Evolutionary conservation across 2,113 vertebrate species (phyloP).

Genomic region (Eurypyga helias): DNA sequence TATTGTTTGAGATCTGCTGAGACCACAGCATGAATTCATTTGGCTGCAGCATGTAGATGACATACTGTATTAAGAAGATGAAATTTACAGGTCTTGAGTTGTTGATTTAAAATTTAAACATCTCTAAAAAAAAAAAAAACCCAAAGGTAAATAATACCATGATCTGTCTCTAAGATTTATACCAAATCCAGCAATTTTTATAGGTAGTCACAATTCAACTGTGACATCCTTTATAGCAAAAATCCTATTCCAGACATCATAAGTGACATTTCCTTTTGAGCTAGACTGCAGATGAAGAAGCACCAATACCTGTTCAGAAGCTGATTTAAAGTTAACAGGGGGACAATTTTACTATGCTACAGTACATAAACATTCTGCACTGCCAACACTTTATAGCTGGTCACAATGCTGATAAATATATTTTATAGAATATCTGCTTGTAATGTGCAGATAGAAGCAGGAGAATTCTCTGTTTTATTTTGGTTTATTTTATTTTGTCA

Average conservation of each 20-base stretch:
- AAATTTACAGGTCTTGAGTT: neutral
- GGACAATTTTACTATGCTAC: constrained; percentile 17
- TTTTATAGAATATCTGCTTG: neutral
- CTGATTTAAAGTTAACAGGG: constrained; percentile 49
- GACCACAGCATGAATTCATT: neutral
- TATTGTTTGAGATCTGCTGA: neutral
- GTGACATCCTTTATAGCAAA: neutral
- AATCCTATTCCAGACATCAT: neutral
- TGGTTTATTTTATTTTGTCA: constrained; percentile 39
- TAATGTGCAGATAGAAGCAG: neutral
- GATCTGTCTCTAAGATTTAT: neutral
- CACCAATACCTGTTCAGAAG: neutral
- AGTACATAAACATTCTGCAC: neutral
- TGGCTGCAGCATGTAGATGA: neutral
- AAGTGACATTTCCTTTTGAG: neutral
- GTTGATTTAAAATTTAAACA: neutral
- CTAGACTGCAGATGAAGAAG: neutral
- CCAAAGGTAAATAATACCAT: neutral
- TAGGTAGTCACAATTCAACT: neutral
- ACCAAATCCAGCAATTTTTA: neutral
- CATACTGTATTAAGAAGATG: neutral
- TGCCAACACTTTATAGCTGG: neutral
- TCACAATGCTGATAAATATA: constrained; percentile 12
- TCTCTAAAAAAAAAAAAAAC: neutral
- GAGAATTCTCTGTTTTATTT: neutral